A percentile compares a stretch with the other conserved stretches of the same genome.
Conservation (phyloP, 2,113 vertebrate species). For the Lycocorax pyrrhopterus region DNA sequence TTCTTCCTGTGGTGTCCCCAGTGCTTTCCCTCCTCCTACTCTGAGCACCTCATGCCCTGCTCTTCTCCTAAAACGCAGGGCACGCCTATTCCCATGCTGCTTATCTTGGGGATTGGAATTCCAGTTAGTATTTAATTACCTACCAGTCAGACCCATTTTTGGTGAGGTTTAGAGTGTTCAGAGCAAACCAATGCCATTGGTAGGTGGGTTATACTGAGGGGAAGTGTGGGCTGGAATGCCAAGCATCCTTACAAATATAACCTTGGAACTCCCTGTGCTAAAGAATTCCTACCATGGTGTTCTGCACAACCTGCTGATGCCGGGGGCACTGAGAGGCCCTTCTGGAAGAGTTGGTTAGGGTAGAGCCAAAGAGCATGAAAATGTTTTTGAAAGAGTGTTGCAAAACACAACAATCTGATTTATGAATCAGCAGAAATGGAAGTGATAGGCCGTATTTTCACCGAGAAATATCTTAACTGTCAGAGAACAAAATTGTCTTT, state of each 20-base stretch:
- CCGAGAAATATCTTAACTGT: slow-evolving; percentile 43
- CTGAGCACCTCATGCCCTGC: neutral
- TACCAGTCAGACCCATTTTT: fast-evolving
- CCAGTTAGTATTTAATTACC: neutral
- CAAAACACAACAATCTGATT: slow-evolving; percentile 3
- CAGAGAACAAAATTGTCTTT: slow-evolving; percentile 54
- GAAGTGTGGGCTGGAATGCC: neutral
- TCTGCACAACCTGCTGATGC: neutral
- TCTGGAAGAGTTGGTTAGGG: neutral
- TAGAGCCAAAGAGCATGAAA: neutral
- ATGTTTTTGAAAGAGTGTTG: neutral
- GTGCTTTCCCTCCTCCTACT: neutral
- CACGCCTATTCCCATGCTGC: neutral
- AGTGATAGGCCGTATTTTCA: neutral
- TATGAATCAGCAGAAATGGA: slow-evolving; percentile 38
- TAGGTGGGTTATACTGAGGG: neutral
- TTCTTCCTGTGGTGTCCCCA: neutral
- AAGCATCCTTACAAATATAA: neutral
- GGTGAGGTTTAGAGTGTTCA: neutral
- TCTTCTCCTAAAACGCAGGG: neutral
- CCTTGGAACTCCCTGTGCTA: neutral
- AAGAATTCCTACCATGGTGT: fast-evolving
- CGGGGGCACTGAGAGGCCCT: neutral
- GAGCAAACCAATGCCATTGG: fast-evolving
- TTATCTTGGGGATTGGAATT: neutral